A percentile compares a stretch with the other conserved stretches of the same genome.
Conservation (phyloP, 2,113 vertebrate species). For the Malurus alboscapulatus region DNA sequence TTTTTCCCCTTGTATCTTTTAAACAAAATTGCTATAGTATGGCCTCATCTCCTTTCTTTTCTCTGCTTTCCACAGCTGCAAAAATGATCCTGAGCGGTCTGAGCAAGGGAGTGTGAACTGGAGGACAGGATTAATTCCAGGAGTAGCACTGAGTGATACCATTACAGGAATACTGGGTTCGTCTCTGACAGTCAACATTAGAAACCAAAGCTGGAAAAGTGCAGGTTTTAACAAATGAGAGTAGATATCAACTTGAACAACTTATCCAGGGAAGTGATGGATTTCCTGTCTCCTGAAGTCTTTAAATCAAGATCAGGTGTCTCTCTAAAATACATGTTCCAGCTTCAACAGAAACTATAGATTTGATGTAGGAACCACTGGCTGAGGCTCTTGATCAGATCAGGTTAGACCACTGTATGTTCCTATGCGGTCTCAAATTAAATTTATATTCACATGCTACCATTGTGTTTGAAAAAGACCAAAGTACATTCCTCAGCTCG, state of each 20-base stretch:
- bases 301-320: constrained; percentile 28
- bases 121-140: background rate
- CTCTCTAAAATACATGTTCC: constrained; percentile 8
- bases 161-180: background rate
- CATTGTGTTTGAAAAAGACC: background rate
- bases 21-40: background rate
- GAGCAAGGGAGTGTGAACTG: background rate
- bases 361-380: background rate
- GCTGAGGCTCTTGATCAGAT: background rate
- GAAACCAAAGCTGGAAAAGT: constrained; percentile 16
- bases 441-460: background rate
- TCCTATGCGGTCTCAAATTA: background rate
- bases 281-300: constrained; percentile 26
- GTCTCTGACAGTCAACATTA: background rate
- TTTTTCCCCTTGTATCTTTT: background rate
- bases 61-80: background rate
- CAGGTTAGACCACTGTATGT: background rate
- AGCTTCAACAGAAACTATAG: background rate
- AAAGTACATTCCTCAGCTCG: background rate
- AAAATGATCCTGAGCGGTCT: background rate
- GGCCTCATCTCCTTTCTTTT: background rate
- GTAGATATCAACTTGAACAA: constrained; percentile 10
- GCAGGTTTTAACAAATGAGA: constrained; percentile 11
- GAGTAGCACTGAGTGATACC: background rate
- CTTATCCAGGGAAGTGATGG: background rate